A percentile compares a stretch with the other conserved stretches of the same genome.
phyloP scores from a whole-genome alignment of 30 jellyfish, hydroid and myxozoan genomes.

The Clytia hemisphaerica region DNA sequence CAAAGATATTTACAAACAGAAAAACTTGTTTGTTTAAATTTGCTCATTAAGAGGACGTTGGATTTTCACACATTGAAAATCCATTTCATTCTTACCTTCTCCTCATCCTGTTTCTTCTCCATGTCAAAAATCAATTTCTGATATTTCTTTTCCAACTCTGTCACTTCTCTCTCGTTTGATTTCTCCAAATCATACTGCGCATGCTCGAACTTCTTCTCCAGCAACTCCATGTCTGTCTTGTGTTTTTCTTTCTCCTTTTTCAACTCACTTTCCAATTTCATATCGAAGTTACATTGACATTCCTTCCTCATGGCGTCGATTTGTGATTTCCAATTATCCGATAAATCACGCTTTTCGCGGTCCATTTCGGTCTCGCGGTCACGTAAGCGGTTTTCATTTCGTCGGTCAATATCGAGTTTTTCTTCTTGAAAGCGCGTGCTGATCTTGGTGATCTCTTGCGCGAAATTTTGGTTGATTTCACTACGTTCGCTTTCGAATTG shows the following conservation, averaged over 20 bases:
- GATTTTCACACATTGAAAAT: neutral
- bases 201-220: conserved; percentile 24
- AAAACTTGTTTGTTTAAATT: neutral
- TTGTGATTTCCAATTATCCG: conserved; percentile 13
- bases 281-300: conserved; percentile 26
- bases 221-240: conserved; percentile 18
- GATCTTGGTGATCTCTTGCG: conserved; percentile 61
- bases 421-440: conserved; percentile 57
- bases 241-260: conserved; percentile 36
- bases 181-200: conserved; percentile 39
- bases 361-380: conserved; percentile 27
- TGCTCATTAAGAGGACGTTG: neutral
- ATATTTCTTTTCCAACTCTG: conserved; percentile 42
- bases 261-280: conserved; percentile 14
- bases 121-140: conserved; percentile 48
- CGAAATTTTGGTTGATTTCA: conserved; percentile 57
- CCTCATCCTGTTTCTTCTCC: conserved; percentile 69
- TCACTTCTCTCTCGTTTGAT: conserved; percentile 40
- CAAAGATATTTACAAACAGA: too few relatives aligned
- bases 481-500: conserved; percentile 77
- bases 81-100: conserved; percentile 39
- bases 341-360: conserved; percentile 11
- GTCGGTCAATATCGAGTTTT: conserved; percentile 40
- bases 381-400: conserved; percentile 20
- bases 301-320: conserved; percentile 21